Base-by-base conservation (phyloP, 2,113 vertebrate genomes). In the Poecilia latipinna region DNA sequence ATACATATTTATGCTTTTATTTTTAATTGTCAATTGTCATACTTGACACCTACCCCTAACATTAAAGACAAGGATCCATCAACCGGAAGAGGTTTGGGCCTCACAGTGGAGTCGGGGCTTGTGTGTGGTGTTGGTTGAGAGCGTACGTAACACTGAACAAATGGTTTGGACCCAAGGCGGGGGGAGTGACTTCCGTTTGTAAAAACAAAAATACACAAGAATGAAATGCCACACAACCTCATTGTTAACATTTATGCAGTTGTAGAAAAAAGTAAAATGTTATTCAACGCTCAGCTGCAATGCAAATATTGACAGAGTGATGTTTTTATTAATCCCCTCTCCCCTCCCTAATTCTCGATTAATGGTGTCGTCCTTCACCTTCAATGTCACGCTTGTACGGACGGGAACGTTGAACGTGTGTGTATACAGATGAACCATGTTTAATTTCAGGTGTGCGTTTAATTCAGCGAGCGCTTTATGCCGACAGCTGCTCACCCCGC, bases 311-410 rank as follows among this genome's bases (percentile, higher is more conserved):
- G 22, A n/a, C 51, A 54, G 19, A 54, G 22, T 22, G 15, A 22
- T 6, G 17, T 54, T 54, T 24, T 54, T 22, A 22, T 8, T 1
- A 48, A 15, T 54, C 17, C 51, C 13, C 1, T 28, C 28, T 28
- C 28, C 48, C 7, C 4, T n/a, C 51, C 51, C 8, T 54, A 24
- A 0, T 17, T 3, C 8, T 22, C 19, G 22, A 2, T 11, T 22
- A n/a, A 54, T 54, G 22, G 51, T 54, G 22, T 54, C 51, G 22
- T 54, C 51, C 51, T 8, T 54, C 51, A 54, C 51, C 17, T 31
- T 62, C 72, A 93, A 94, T 92, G 93, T 93, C 93, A 93, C 89
- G 79, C 4, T 4, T 13, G 29, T 3, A 4, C 2, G 8, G 12
- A 32, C n/a, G 66, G 39, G 39, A 10, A 24, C 7, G n/a, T 28